These are phyloP conservation scores for Druceiella hillmani DNA, from an alignment of 2,888 invertebrate species.

Conservation along the genomic window DNA sequence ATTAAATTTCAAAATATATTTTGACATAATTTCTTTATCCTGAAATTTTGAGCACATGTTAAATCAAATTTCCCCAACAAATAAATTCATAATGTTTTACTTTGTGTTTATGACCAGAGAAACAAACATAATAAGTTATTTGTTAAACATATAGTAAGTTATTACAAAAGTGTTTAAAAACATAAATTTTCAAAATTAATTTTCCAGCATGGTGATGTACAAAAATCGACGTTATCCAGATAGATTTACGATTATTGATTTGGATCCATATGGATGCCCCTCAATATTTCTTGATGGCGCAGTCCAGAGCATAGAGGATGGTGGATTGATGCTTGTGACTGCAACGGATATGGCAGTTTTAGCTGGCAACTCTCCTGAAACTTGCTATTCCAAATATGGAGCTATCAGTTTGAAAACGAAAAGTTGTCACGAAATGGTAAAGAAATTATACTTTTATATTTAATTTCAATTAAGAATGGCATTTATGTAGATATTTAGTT, in stretches of 20 bases:
- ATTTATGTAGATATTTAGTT: no score
- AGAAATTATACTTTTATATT: slow-evolving; percentile 16
- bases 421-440: slow-evolving; percentile 92
- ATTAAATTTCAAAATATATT: no score
- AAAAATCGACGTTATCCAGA: slow-evolving; percentile 58
- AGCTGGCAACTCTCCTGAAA: slow-evolving; percentile 93
- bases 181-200: slow-evolving; percentile 8
- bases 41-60: no score
- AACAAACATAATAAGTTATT: neutral
- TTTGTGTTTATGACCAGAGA: no score
- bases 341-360: slow-evolving; percentile 97
- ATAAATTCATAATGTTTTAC: no score
- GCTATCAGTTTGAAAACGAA: slow-evolving; percentile 79
- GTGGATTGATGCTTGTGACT: slow-evolving; percentile 88
- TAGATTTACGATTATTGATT: slow-evolving; percentile 84
- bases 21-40: no score
- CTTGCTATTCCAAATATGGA: slow-evolving; percentile 92
- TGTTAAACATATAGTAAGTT: slow-evolving; percentile 4
- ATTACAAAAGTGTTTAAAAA: slow-evolving; percentile 1
- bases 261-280: slow-evolving; percentile 98
- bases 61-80: no score
- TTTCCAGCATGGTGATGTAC: slow-evolving; percentile 78
- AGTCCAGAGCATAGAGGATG: slow-evolving; percentile 72
- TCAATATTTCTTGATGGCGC: slow-evolving; percentile 87
- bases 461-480: no score